Evolutionary conservation across 2,113 vertebrate genomes (phyloP).

Genomic region (Perognathus longimembris): DNA sequence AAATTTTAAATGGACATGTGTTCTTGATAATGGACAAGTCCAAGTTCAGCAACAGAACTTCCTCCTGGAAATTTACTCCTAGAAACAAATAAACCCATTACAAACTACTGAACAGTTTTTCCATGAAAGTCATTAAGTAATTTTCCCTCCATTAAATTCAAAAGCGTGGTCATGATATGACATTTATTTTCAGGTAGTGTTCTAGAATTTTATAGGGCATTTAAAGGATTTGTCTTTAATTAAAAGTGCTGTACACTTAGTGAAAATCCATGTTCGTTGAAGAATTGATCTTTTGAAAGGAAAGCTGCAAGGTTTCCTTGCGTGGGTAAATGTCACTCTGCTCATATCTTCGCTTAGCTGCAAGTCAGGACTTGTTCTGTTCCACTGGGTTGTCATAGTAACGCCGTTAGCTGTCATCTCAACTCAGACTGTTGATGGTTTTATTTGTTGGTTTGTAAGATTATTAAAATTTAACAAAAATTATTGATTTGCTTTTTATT

Average conservation of each 20-base stretch:
- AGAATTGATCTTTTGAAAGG: slow-evolving; percentile 84
- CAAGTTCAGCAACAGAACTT: background rate
- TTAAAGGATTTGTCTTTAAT: slow-evolving; percentile 84
- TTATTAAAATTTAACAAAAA: slow-evolving; percentile 94
- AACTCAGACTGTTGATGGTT: slow-evolving; percentile 87
- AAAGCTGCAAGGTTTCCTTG: slow-evolving; percentile 84
- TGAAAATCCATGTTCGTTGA: slow-evolving; percentile 82
- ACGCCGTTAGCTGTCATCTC: slow-evolving; percentile 89
- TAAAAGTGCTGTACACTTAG: slow-evolving; percentile 83
- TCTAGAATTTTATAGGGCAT: slow-evolving; percentile 64
- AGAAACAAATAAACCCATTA: background rate
- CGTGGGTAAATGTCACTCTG: slow-evolving; percentile 89
- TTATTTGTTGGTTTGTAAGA: slow-evolving; percentile 89
- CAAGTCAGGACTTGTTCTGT: slow-evolving; percentile 87
- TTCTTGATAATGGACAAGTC: background rate
- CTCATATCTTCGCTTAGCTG: slow-evolving; percentile 87
- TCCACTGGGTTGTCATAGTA: slow-evolving; percentile 90
- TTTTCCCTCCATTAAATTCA: background rate
- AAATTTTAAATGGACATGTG: slow-evolving; percentile 31
- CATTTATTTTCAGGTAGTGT: slow-evolving; percentile 75
- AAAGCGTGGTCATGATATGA: slow-evolving; percentile 38
- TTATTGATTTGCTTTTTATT: slow-evolving; percentile 91
- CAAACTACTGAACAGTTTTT: slow-evolving; percentile 39
- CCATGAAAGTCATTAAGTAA: background rate
- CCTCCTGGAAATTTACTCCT: background rate